These are phyloP conservation scores for Phthorimaea operculella DNA, from an alignment of 1,140 invertebrate species.

Conservation along the genomic window DNA sequence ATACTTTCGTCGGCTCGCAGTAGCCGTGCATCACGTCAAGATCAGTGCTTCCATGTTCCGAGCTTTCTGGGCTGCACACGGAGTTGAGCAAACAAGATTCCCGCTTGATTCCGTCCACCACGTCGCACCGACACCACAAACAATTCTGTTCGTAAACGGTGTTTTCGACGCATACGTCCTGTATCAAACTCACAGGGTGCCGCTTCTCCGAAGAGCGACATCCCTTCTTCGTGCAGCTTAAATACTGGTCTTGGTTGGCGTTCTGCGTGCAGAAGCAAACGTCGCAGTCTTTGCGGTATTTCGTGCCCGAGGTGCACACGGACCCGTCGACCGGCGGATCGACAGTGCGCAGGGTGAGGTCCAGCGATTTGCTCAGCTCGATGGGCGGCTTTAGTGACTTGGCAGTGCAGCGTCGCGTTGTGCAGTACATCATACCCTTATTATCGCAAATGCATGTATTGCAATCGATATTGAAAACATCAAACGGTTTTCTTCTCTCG, in stretches of 20 bases:
- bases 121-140: slow-evolving; percentile 31
- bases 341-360: background rate
- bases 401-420: too few relatives aligned
- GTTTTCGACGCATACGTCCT: slow-evolving; percentile 28
- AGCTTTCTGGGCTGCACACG: slow-evolving; percentile 13
- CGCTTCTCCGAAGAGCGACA: slow-evolving; percentile 9
- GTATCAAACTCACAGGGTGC: background rate
- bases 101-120: slow-evolving; percentile 16
- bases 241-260: slow-evolving; percentile 21
- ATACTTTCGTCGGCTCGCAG: slow-evolving; percentile 38
- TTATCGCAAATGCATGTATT: slow-evolving; percentile 40
- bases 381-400: too few relatives aligned
- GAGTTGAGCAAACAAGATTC: slow-evolving; percentile 28
- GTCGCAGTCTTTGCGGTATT: slow-evolving; percentile 34
- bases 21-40: slow-evolving; percentile 28
- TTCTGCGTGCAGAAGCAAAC: slow-evolving; percentile 31
- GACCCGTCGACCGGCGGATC: slow-evolving; percentile 20
- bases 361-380: too few relatives aligned
- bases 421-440: slow-evolving; percentile 27
- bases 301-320: slow-evolving; percentile 28
- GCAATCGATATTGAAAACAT: slow-evolving; percentile 31
- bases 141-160: slow-evolving; percentile 37
- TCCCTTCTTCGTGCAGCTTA: slow-evolving; percentile 26
- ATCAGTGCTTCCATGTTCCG: background rate
- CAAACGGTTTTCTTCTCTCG: background rate